Evolutionary conservation across 2,113 vertebrate genomes (phyloP).

Genomic region (Columba livia): DNA sequence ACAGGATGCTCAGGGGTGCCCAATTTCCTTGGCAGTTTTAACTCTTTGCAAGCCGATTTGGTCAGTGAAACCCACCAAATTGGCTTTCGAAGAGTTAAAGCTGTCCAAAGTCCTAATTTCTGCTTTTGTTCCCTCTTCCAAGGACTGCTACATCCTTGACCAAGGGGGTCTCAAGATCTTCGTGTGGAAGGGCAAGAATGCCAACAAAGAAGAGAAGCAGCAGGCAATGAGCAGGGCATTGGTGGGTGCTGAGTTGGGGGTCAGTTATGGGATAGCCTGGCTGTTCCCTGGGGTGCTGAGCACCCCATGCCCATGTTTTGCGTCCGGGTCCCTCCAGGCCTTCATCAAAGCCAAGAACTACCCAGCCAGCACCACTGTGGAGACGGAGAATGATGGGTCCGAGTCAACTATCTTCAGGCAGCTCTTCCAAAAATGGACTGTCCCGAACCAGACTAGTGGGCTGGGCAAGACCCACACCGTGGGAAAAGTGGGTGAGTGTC

Average conservation of each 20-base stretch:
- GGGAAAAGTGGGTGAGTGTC: constrained; percentile 82
- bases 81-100: neutral
- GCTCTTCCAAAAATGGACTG: constrained; percentile 87
- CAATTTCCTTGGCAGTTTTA: neutral
- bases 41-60: neutral
- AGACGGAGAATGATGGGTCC: constrained; percentile 82
- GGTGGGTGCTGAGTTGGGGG: constrained; percentile 51
- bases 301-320: rapidly evolving
- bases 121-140: neutral
- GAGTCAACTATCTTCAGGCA: constrained; percentile 85
- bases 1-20: neutral
- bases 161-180: constrained; percentile 84
- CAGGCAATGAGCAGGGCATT: constrained; percentile 75
- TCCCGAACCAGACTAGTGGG: constrained; percentile 71
- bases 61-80: neutral
- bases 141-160: constrained; percentile 90
- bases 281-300: neutral
- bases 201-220: constrained; percentile 78
- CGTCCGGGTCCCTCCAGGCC: constrained; percentile 59
- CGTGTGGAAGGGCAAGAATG: constrained; percentile 84
- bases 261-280: neutral
- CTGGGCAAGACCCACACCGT: constrained; percentile 75
- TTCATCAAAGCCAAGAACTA: constrained; percentile 89
- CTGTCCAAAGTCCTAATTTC: neutral
- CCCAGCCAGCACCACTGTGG: constrained; percentile 74